These are phyloP conservation scores for Aporrectodea caliginosa DNA, from an alignment of 1,140 invertebrate species.

Conservation along the genomic window DNA sequence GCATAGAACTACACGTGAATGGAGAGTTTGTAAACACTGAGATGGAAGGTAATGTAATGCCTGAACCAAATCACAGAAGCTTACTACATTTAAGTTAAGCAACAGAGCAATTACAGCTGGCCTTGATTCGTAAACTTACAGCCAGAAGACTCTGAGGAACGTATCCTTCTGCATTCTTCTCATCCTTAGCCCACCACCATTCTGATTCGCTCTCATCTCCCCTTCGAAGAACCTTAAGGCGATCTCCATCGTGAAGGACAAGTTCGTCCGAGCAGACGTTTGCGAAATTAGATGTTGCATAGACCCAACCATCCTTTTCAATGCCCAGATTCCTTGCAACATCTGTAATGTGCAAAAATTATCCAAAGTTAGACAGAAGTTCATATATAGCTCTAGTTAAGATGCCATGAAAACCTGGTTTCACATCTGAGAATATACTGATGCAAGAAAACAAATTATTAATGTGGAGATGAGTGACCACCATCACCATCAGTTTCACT, in stretches of 20 bases:
- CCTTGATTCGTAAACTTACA: neutral
- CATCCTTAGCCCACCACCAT: conserved; percentile 16
- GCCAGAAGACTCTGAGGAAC: neutral
- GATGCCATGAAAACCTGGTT: no score
- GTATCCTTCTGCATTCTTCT: neutral
- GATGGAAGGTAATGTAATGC: neutral
- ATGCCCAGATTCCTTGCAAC: neutral
- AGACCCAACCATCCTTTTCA: conserved; percentile 11
- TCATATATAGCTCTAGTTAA: no score
- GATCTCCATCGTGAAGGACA: neutral
- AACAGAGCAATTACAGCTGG: no score
- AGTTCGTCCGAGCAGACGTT: neutral
- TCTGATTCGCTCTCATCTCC: conserved; percentile 18
- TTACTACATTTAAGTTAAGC: no score
- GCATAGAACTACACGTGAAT: neutral
- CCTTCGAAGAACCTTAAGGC: conserved; percentile 8
- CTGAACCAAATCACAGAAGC: neutral
- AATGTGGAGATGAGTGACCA: no score
- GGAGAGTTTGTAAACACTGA: neutral
- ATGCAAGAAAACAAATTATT: no score
- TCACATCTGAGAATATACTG: no score
- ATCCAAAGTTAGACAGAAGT: no score
- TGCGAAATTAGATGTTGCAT: neutral
- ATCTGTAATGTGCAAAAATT: conserved; percentile 7
- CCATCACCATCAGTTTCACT: no score